Evolutionary conservation across 1,140 invertebrate species (phyloP), one percentile per base, ranked within the genome.

Genomic region (Temnothorax nylanderi): DNA sequence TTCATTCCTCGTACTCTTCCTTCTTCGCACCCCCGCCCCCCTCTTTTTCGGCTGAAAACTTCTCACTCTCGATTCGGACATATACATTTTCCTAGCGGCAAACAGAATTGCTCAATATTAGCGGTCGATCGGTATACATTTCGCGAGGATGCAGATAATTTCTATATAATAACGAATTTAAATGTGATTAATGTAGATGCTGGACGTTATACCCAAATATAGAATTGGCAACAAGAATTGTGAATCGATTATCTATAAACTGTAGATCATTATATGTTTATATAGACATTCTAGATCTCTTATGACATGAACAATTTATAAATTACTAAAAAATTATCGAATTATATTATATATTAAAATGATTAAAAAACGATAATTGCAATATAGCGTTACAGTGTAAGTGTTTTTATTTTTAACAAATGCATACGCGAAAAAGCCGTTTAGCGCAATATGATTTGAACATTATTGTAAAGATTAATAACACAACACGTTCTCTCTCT

Each of bases 171-270:
- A 37, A 67, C 11, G 6, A 0, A 71, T 71, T 34, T 3, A 49
- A 72, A 74, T 54, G n/a, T 13, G 18, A 74, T 74, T 74, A 72
- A 54, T 72, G 5, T 41, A 44, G n/a, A 44, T 71, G 26, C 26
- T 26, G 47, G 2, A 69, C 3, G 13, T 32, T 71, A 10, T 71
- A 44, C 6, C 8, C 26, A 71, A 32, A 51, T 71, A 49, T 18
- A 26, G 16, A 71, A 32, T 65, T 65, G 18, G 34, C 62, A 65
- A 65, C 34, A 41, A 65, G 34, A 64, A 37, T 37, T 54, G 16
- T 32, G 13, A 32, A 51, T 71, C 8, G 64, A 44, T n/a, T 18
- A n/a, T 37, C 44, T 47, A 69, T 69, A 3, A 49, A 32, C 21
- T 71, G 13, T 71, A 49, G 1, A 71, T 49, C 13, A 26, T 71